Percentiles rank a stretch among this genome's conserved stretches.
These are phyloP conservation scores for Trisateles emortualis DNA, from an alignment of 2,888 invertebrate genomes.

Conservation along the genomic window DNA sequence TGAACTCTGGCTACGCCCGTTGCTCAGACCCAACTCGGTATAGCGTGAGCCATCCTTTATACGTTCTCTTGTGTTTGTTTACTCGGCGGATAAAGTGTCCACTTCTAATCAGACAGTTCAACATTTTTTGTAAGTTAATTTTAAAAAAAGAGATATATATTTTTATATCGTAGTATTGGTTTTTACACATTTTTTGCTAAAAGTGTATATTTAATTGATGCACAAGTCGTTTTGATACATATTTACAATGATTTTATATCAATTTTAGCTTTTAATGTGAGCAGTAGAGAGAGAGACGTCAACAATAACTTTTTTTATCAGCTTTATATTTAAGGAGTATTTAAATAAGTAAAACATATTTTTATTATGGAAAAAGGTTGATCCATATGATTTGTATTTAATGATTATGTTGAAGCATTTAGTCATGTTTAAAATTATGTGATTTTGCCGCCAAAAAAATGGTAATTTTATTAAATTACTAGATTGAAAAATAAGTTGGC, in stretches of 20 bases:
- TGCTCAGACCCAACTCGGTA: too few species aligned
- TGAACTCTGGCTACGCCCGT: too few species aligned
- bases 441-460: too few species aligned
- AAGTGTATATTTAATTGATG: slow-evolving; percentile 53
- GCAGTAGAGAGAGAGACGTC: slow-evolving; percentile 36
- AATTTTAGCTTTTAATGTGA: slow-evolving; percentile 48
- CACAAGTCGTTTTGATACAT: slow-evolving; percentile 56
- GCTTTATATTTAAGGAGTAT: slow-evolving; percentile 32
- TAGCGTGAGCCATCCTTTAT: too few species aligned
- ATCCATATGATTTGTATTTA: neutral
- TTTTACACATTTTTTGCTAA: slow-evolving; percentile 72
- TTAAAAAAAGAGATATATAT: slow-evolving; percentile 66
- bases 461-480: too few species aligned
- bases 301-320: slow-evolving; percentile 43
- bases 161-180: slow-evolving; percentile 73
- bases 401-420: too few species aligned
- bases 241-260: slow-evolving; percentile 69
- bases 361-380: slow-evolving; percentile 1
- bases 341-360: slow-evolving; percentile 18
- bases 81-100: neutral
- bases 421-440: too few species aligned
- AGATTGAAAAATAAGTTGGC: too few species aligned
- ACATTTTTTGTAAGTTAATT: slow-evolving; percentile 46
- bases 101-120: slow-evolving; percentile 25
- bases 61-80: too few species aligned